Base-by-base conservation (phyloP, 2,888 invertebrate genomes). In the Cheilosia vernalis region DNA sequence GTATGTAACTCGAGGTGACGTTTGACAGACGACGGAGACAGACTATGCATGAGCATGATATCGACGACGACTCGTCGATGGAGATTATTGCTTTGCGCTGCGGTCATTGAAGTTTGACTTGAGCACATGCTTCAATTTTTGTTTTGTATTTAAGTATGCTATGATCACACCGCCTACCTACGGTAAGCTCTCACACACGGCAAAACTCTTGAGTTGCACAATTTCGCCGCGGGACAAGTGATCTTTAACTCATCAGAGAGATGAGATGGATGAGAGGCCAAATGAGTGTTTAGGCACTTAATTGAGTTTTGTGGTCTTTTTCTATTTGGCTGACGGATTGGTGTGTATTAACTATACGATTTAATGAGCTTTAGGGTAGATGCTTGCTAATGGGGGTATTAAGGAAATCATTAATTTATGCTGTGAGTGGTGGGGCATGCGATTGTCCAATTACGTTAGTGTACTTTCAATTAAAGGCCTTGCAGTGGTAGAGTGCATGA, bases 161-260 rank as follows among this genome's bases (percentile, higher is more conserved):
- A 24, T 69, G 15, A 47, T 49, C 63, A n/a, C 64, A 60, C 66
- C 24, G 40, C 21, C 49, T 66, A 19, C 58, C 15, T 56, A 3
- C 10, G 53, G 6, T 19, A 42, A 51, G 7, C 63, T 55, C 55
- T 21, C 44, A 66, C 73, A 60, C 33, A 73, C 51, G 55, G 60
- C n/a, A 55, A 55, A 66, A 21, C 47, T 30, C 5, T 53, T 37
- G 66, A 61, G 56, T 83, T 84, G 69, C 79, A 74, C 64, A 84
- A 84, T 79, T 49, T 58, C 24, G 60, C 83, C 74, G 44, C 58
- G 51, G 69, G 74, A 74, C 13, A 64, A 60, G 24, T 79, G 83
- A 84, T 84, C 79, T 84, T 79, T 84, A 79, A 42, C 79, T 79
- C 79, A 84, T 74, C 79, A 69, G 51, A 58, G 51, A 63, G 53